Base-by-base conservation (phyloP, 1,140 invertebrate genomes). In the Habropoda laboriosa region DNA sequence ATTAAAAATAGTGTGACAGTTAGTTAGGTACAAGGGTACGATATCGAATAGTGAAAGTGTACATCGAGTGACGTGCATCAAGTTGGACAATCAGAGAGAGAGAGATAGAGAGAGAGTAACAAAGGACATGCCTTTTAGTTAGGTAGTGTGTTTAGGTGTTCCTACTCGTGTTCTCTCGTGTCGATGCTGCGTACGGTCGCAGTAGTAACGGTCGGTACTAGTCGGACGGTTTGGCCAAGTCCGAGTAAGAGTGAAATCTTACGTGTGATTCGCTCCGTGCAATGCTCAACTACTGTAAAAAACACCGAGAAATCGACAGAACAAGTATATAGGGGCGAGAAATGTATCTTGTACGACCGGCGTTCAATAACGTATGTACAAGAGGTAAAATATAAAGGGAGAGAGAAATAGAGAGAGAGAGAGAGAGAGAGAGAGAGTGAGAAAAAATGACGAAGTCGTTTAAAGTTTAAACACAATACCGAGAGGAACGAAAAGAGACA, bases 11-110 rank as follows among this genome's bases (percentile, higher is more conserved):
- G 49, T 67, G 32, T 73, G 42, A 70, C 72, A 53, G 64, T 81
- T 45, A 66, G 12, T 72, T n/a, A n/a, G 42, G n/a, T 70, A 63
- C 57, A 49, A 53, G 27, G n/a, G 16, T 51, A 80, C 10, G 42
- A 58, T 80, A 73, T 70, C 49, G 24, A 60, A 27, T 83, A 74
- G 30, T 71, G 24, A 72, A 47, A 55, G 47, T 73, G 53, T 66
- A 86, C 68, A 82, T 67, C 13, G 38, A 86, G 51, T 80, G 63
- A 86, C 83, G 76, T 86, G 85, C 85, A 82, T 38, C n/a, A n/a
- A n/a, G 12, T 74, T 67, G 49, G 38, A 82, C 73, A 64, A 86
- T 81, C 35, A 75, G 53, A 79, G 24, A 47, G 38, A 68, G n/a
- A n/a, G n/a, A n/a, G n/a, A n/a, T n/a, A n/a, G n/a, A n/a, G n/a